Conservation (phyloP, 2,113 vertebrate genomes). For the Perca flavescens region DNA sequence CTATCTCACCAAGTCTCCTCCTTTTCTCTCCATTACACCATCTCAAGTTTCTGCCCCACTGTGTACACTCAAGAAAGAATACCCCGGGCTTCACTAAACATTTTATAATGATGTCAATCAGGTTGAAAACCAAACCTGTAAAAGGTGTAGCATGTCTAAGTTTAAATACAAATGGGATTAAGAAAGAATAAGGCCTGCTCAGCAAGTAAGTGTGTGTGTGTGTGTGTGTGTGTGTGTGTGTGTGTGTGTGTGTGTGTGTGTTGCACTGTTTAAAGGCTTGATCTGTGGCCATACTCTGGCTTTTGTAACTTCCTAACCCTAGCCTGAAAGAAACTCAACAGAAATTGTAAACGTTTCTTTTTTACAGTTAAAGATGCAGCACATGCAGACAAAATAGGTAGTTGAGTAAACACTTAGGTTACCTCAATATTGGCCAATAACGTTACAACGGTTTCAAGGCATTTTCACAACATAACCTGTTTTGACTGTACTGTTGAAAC, state of each 20-base stretch:
- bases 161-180: background rate
- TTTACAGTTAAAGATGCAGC: no score
- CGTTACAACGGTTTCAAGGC: background rate
- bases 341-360: no score
- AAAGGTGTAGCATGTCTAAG: background rate
- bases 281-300: no score
- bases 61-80: background rate
- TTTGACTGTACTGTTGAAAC: background rate
- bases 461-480: no score
- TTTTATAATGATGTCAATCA: rapidly evolving
- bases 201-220: background rate
- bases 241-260: no score
- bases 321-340: no score
- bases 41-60: slow-evolving; percentile 41
- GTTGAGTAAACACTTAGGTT: background rate
- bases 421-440: no score
- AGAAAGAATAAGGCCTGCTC: background rate
- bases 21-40: slow-evolving; percentile 12
- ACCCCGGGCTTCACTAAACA: background rate
- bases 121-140: background rate
- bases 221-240: no score
- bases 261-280: no score
- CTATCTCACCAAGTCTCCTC: slow-evolving; percentile 48
- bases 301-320: no score
- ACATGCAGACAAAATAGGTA: background rate